Evolutionary conservation across 2,113 vertebrate genomes (phyloP), one percentile per base, ranked within the genome.

Genomic region (Hippocampus abdominalis): DNA sequence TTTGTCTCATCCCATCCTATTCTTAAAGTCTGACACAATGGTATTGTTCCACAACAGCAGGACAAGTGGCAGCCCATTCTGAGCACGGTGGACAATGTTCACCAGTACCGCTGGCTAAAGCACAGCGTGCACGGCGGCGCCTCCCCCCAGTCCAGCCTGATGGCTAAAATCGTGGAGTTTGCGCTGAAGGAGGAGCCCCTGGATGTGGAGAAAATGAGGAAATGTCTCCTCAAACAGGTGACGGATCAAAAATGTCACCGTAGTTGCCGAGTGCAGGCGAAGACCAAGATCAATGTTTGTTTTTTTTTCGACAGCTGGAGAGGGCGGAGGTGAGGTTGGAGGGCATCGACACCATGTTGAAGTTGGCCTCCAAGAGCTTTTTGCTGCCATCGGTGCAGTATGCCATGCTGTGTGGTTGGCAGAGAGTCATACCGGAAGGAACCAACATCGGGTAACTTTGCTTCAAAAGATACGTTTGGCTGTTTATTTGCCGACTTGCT

Each of bases 161-260:
- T 98, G 86, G 92, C 88, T 77, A 96, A 94, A 27, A 95, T 99
- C 15, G 94, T 95, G 77, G 97, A 99, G 71, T 98, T 99, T 85
- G 95, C 96, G 2, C 92, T 99, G 62, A 98, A 96, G 77, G 97
- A 99, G 80, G 96, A 99, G 67, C 97, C 97, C 0, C 93, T 99
- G 29, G 97, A 99, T 75, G 97, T 99, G 64, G 97, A 98, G 83
- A 98, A 97, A 89, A 98, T 98, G 94, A 94, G 97, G 69, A 98
- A 98, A 78, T 98, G 96, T 81, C 93, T 99, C 23, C 90, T 99
- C 2, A 98, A 99, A 82, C 97, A 99, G 95, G 97, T 98, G 87
- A 76, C 39, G 18, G 3, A 42, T 10, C 18, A 49, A 32, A 13
- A 44, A 51, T 18, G 53, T 25, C 15, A 25, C 4, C 3, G n/a